phyloP scores from a whole-genome alignment of 2,888 invertebrate genomes.

The Slavum lentiscoides region DNA sequence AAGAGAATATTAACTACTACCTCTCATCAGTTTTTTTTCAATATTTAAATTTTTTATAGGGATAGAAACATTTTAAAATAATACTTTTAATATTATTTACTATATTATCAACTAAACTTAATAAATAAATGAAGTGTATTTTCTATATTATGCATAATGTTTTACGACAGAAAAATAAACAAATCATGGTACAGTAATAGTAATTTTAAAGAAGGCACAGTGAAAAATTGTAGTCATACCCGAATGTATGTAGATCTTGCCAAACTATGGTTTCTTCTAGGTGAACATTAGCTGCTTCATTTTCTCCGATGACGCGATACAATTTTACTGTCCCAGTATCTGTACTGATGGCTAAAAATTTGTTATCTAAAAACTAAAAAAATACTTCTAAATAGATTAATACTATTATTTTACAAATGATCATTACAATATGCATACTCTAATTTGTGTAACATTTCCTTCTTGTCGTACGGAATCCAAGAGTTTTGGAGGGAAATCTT shows the following conservation, averaged over 20 bases:
- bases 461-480: slow-evolving; percentile 66
- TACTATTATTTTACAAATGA: background rate
- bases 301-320: slow-evolving; percentile 36
- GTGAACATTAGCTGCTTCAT: slow-evolving; percentile 27
- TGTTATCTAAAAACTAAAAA: slow-evolving; percentile 46
- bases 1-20: no score
- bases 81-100: no score
- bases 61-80: no score
- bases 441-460: slow-evolving; percentile 79
- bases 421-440: slow-evolving; percentile 63
- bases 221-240: slow-evolving; percentile 8
- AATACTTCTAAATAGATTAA: background rate
- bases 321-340: slow-evolving; percentile 30
- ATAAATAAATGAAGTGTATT: no score
- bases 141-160: background rate
- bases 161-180: background rate
- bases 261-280: slow-evolving; percentile 13
- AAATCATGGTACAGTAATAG: background rate
- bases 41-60: no score
- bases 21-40: no score
- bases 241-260: slow-evolving; percentile 30
- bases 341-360: slow-evolving; percentile 31
- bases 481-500: slow-evolving; percentile 64
- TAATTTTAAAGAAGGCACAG: background rate
- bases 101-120: no score